Evolutionary conservation across 1,140 invertebrate species (phyloP).

Genomic region (Drosophila subpulchrella): DNA sequence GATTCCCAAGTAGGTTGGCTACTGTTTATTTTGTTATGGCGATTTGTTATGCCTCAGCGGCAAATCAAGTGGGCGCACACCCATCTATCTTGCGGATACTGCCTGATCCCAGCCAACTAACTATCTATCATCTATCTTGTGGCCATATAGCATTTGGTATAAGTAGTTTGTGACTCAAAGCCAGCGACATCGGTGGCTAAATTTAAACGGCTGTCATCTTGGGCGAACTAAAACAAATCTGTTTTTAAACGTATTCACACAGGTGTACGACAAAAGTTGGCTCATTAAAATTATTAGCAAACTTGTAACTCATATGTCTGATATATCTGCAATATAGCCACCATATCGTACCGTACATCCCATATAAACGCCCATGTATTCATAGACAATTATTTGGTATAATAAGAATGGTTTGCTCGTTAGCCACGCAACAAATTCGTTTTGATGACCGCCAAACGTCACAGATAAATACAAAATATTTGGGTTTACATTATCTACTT

Average conservation of each 20-base stretch:
- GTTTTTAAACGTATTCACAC: slow-evolving; percentile 80
- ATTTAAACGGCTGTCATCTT: slow-evolving; percentile 68
- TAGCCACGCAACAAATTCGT: slow-evolving; percentile 45
- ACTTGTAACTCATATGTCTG: slow-evolving; percentile 30
- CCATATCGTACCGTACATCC: background rate
- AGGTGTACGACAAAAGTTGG: slow-evolving; percentile 76
- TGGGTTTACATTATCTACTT: slow-evolving; percentile 4
- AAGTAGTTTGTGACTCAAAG: slow-evolving; percentile 38
- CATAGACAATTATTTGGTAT: slow-evolving; percentile 37
- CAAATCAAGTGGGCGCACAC: slow-evolving; percentile 50
- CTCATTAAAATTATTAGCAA: slow-evolving; percentile 81
- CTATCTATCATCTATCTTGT: slow-evolving; percentile 37
- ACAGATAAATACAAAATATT: slow-evolving; percentile 37
- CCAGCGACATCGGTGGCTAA: slow-evolving; percentile 44
- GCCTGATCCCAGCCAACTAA: slow-evolving; percentile 9
- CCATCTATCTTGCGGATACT: slow-evolving; percentile 33
- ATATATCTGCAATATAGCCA: background rate
- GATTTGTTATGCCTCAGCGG: slow-evolving; percentile 16
- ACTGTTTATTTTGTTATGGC: slow-evolving; percentile 60
- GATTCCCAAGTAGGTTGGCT: slow-evolving; percentile 33
- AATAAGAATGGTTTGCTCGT: slow-evolving; percentile 26
- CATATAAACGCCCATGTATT: background rate
- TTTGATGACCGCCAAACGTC: slow-evolving; percentile 50
- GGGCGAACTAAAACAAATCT: slow-evolving; percentile 69
- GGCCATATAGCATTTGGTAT: background rate